A percentile compares a stretch with the other conserved stretches of the same genome.
Evolutionary conservation across 2,113 vertebrate genomes (phyloP).

Genomic region (Rhinichthys klamathensis): DNA sequence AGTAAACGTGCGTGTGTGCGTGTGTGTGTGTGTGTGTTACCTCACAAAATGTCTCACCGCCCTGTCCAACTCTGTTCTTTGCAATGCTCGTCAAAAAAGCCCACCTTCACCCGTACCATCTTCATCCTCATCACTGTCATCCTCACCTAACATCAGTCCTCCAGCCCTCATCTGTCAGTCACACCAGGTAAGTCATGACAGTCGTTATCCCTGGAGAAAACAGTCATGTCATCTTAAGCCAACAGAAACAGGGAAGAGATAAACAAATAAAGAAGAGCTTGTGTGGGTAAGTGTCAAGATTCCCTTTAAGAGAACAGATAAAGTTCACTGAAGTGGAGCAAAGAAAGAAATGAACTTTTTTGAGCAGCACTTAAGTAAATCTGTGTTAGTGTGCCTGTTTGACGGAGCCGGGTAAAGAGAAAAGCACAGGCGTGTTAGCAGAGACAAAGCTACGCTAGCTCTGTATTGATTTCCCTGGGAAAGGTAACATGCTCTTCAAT

Average conservation of each 20-base stretch:
- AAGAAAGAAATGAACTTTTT: neutral
- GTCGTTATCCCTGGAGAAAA: conserved; percentile 53
- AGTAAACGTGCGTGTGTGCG: neutral
- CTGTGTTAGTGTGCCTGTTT: neutral
- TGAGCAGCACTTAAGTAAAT: neutral
- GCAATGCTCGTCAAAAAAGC: conserved; percentile 52
- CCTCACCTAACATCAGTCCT: conserved; percentile 68
- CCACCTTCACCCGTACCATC: conserved; percentile 62
- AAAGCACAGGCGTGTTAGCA: conserved; percentile 36
- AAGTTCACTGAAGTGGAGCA: neutral
- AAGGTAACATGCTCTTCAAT: conserved; percentile 67
- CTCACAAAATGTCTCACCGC: conserved; percentile 43
- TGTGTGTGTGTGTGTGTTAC: neutral
- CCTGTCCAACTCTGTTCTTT: conserved; percentile 40
- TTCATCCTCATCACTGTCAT: conserved; percentile 64
- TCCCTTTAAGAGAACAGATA: neutral
- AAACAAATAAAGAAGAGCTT: neutral
- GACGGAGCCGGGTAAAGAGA: neutral
- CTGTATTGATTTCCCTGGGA: conserved; percentile 73
- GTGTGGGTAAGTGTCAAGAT: neutral
- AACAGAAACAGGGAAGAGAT: conserved; percentile 21
- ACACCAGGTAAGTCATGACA: conserved; percentile 74
- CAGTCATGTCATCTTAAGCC: conserved; percentile 56
- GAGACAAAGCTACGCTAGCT: conserved; percentile 60
- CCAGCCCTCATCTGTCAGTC: conserved; percentile 68